Conservation (phyloP, 2,797 vertebrate species). For the Chelon labrosus region DNA sequence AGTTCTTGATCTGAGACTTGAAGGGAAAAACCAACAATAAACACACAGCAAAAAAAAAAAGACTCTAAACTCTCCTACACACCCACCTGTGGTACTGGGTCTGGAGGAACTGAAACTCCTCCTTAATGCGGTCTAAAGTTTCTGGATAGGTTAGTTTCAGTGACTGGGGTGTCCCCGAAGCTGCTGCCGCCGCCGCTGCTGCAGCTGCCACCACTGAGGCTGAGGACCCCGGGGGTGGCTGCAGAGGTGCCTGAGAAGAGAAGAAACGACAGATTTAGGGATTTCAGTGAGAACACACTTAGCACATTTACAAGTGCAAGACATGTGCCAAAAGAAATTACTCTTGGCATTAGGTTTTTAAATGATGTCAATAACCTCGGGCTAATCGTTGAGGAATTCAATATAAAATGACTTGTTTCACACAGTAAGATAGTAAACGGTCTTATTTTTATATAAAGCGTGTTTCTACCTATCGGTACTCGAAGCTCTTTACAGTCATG, state of each 20-base stretch:
- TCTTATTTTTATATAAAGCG: no score
- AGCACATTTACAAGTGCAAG: neutral
- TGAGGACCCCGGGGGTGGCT: conserved; percentile 87
- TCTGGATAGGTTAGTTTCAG: conserved; percentile 94
- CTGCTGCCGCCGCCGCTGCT: conserved; percentile 84
- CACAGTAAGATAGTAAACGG: no score
- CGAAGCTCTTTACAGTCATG: no score
- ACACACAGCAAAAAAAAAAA: conserved; percentile 3
- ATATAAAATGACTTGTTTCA: neutral
- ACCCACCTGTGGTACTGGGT: conserved; percentile 93
- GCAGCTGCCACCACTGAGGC: conserved; percentile 85
- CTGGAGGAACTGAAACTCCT: conserved; percentile 95
- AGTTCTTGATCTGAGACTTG: no score
- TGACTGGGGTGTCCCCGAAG: conserved; percentile 88
- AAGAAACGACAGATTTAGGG: conserved; percentile 15
- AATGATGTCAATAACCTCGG: neutral
- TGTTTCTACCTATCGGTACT: no score
- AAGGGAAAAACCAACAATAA: neutral
- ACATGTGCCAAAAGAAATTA: neutral
- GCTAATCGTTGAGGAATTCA: neutral
- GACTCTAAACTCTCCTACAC: neutral
- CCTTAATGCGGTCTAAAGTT: conserved; percentile 94
- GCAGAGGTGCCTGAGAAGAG: conserved; percentile 86
- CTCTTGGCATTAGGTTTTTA: conserved; percentile 9
- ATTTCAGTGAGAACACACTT: neutral